Base-by-base conservation (phyloP, 1,140 invertebrate species). In the Pogonognathellus flavescens region DNA sequence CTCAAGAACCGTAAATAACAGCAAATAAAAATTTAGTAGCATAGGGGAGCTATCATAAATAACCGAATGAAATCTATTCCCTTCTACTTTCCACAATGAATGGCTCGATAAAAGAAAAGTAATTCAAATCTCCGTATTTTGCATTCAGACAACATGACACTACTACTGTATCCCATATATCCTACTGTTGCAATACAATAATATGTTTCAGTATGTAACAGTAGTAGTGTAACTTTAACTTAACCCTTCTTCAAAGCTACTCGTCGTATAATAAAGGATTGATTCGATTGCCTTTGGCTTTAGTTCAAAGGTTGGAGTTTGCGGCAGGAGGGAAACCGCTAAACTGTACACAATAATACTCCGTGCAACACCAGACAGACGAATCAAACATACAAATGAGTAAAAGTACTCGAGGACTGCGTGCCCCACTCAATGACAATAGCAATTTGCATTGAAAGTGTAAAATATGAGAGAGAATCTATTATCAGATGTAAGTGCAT, bases 391-490 rank as follows among this genome's bases (percentile, higher is more conserved):
- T 50, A 57, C 53, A 57, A 70, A 70, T 70, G 22, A 72, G 41
- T 18, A 49, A 4, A 76, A 13, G 41, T 76, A 49, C 41, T 50
- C 49, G 41, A 41, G 9, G 10, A 16, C 16, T 7, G 20, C 18
- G 60, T 18, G 22, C 18, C 11, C 1, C 25, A 49, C 49, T 76
- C 70, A 76, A 49, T 76, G 70, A 50, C 70, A 76, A 76, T 76
- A 41, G 31, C 41, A 76, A 76, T 76, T 76, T 76, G 70, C 70
- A 76, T 76, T 25, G 70, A 76, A 76, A 76, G 31, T 49, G 70
- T 76, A 76, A 76, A 76, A 76, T 76, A 76, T 50, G 31, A 13
- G 41, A 41, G 66, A 25, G 25, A 66, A 25, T 25, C 62, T 20
- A 66, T 66, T 66, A 66, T 66, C 25, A 66, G 62, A 41, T 41